These are phyloP conservation scores for Glaucomys volans DNA, from an alignment of 2,113 vertebrate species.

Conservation along the genomic window DNA sequence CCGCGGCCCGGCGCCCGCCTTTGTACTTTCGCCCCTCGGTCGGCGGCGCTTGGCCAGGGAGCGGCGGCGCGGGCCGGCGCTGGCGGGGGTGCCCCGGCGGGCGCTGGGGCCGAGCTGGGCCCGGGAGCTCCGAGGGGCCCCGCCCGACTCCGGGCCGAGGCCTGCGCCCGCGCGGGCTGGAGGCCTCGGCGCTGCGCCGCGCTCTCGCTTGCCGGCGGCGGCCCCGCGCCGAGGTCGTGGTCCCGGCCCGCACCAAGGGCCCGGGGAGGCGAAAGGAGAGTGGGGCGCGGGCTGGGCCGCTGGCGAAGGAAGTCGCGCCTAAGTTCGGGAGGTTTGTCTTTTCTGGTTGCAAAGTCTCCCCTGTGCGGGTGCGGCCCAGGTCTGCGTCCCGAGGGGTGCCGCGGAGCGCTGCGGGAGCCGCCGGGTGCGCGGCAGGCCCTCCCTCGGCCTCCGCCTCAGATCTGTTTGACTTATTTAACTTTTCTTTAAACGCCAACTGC, in stretches of 20 bases:
- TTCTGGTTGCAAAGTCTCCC: slow-evolving; percentile 17
- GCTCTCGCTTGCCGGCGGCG: background rate
- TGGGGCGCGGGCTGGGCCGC: background rate
- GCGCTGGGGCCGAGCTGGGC: background rate
- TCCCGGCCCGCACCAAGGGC: slow-evolving; percentile 27
- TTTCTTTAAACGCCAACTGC: slow-evolving; percentile 47
- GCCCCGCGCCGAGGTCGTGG: slow-evolving; percentile 13
- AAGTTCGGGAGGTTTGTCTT: slow-evolving; percentile 61
- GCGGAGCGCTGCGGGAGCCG: background rate
- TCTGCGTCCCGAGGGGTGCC: slow-evolving; percentile 46
- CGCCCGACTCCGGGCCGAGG: background rate
- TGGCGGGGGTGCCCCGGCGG: background rate
- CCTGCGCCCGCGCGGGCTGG: background rate
- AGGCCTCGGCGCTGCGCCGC: background rate
- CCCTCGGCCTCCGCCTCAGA: background rate
- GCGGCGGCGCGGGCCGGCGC: background rate
- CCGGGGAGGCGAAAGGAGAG: background rate
- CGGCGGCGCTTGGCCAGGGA: background rate
- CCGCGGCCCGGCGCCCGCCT: slow-evolving; percentile 51
- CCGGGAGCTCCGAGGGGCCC: background rate
- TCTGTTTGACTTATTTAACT: slow-evolving; percentile 50
- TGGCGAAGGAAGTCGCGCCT: slow-evolving; percentile 26
- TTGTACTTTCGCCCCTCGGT: slow-evolving; percentile 71
- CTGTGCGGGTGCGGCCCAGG: background rate
- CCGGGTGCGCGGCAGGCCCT: background rate